Conservation (phyloP, 1,140 invertebrate species). For the Leptinotarsa lineolata region DNA sequence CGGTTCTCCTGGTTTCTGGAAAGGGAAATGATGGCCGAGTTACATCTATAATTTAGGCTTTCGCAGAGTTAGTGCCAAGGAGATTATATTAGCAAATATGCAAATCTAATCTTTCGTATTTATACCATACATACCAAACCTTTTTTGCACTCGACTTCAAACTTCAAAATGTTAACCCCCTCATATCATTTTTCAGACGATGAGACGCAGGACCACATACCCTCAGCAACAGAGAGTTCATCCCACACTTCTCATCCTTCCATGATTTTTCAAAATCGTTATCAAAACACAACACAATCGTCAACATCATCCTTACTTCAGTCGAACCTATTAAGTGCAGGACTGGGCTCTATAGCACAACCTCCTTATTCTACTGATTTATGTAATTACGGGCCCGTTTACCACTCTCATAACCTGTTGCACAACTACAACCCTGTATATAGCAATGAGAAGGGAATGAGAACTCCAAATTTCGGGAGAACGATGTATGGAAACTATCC, state of each 20-base stretch:
- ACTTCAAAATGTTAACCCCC: too few relatives aligned
- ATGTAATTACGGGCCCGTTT: constrained; percentile 54
- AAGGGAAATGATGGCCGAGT: too few relatives aligned
- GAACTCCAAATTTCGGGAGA: constrained; percentile 45
- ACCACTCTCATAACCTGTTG: constrained; percentile 53
- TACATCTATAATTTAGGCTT: too few relatives aligned
- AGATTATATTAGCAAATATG: too few relatives aligned
- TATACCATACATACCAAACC: too few relatives aligned
- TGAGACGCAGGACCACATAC: constrained; percentile 34
- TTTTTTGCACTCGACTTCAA: too few relatives aligned
- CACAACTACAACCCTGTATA: constrained; percentile 54
- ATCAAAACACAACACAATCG: constrained; percentile 41
- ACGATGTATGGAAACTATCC: constrained; percentile 50
- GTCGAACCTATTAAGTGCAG: constrained; percentile 45
- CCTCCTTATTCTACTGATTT: constrained; percentile 52
- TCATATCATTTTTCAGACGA: constrained; percentile 42
- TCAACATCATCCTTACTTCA: constrained; percentile 40
- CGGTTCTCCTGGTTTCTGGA: too few relatives aligned
- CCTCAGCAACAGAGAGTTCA: constrained; percentile 26
- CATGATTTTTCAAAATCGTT: constrained; percentile 43
- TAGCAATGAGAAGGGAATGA: constrained; percentile 50
- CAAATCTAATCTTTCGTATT: too few relatives aligned
- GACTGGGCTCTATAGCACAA: constrained; percentile 48
- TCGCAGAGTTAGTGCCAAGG: too few relatives aligned
- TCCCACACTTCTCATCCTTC: constrained; percentile 37